Base-by-base conservation (phyloP, 1,140 invertebrate genomes). In the Hyposmocoma kahamanoa region DNA sequence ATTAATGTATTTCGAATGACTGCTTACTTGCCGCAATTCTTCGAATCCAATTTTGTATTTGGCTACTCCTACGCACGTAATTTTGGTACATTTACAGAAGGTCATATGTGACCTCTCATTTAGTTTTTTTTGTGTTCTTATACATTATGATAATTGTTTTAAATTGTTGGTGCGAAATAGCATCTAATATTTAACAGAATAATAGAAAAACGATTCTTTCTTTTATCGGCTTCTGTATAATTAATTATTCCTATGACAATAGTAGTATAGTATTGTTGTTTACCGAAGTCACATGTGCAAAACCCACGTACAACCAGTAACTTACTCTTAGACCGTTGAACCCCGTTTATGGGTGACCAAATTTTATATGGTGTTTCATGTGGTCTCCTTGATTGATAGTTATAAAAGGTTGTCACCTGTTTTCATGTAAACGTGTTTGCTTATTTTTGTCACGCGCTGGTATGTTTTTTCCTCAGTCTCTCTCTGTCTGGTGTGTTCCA, bases 21-120 rank as follows among this genome's bases (percentile, higher is more conserved):
- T 62, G 58, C 56, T 62, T 65, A 57, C 57, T 67, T 58, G 55
- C 59, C 51, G 60, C 60, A 66, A 60, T 70, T 75, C 68, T 63
- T 62, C 56, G 68, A 75, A 79, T 63, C 62, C 68, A 72, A 72
- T 76, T 74, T 75, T 68, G 64, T 67, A 73, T 72, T 74, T 74
- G 64, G 59, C 63, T 59, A 63, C 75, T 65, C 72, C 75, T 65
- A 79, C 75, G 56, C 68, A 67, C 59, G 55, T 59, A 52, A 63
- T 61, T 63, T 55, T 59, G 56, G 50, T 59, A 53, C 50, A 48
- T 48, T 32, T 53, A 45, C 43, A 56, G 61, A 71, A 74, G 59
- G 59, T 69, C 62, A 48, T 44, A 54, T 53, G 58, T 53, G 18
- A 44, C n/a, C n/a, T n/a, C n/a, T n/a, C n/a, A n/a, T n/a, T n/a